A percentile compares a stretch with the other conserved stretches of the same genome.
Evolutionary conservation across 2,888 invertebrate species (phyloP).

Genomic region (Lepidonotus clava): DNA sequence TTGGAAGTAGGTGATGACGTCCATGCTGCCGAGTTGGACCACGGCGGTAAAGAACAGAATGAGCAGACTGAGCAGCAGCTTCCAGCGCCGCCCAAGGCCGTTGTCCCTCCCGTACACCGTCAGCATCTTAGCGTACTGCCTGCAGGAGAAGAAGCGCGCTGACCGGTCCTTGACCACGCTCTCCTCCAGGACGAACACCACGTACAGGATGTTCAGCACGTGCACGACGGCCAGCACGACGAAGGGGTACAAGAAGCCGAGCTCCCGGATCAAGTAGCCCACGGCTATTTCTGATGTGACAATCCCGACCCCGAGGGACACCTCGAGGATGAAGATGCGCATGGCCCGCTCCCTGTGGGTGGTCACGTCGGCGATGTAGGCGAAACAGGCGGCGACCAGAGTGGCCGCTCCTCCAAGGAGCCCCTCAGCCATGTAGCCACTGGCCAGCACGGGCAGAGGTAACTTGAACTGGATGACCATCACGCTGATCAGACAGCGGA

Average conservation of each 20-base stretch:
- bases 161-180: too few species aligned
- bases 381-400: conserved; percentile 1
- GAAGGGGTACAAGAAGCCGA: conserved; percentile 40
- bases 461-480: not conserved
- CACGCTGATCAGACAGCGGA: not conserved
- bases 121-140: not conserved
- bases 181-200: conserved; percentile 8
- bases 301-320: not conserved
- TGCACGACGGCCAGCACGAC: not conserved
- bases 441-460: not conserved
- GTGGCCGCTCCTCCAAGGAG: not conserved
- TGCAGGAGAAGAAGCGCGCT: too few species aligned
- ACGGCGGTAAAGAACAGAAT: conserved; percentile 14
- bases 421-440: conserved; percentile 13
- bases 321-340: conserved; percentile 40
- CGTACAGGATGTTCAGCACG: not conserved
- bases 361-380: conserved; percentile 51
- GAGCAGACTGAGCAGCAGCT: not conserved
- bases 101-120: not conserved
- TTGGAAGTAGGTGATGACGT: not conserved
- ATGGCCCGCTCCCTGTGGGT: conserved; percentile 3
- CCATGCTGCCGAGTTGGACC: not conserved
- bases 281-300: not conserved
- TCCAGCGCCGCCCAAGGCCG: conserved; percentile 2
- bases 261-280: conserved; percentile 28